A percentile compares a stretch with the other conserved stretches of the same genome.
phyloP scores from a whole-genome alignment of 2,113 vertebrate genomes.

The Archocentrus centrarchus region DNA sequence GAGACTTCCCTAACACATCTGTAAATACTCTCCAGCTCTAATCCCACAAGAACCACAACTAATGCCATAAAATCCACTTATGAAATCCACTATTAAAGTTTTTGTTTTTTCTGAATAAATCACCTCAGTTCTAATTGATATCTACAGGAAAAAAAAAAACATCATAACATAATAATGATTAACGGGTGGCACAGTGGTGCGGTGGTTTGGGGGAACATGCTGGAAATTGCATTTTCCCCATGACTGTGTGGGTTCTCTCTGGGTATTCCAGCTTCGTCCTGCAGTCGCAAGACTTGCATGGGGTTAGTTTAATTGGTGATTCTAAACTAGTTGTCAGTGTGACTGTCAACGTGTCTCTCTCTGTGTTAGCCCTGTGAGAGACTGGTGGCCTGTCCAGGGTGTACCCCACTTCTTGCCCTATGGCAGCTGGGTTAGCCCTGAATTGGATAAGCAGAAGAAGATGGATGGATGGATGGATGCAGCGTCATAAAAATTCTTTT shows the following conservation, averaged over 20 bases:
- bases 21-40: constrained; percentile 63
- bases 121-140: neutral
- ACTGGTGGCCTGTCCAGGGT: neutral
- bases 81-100: constrained; percentile 34
- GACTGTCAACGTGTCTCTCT: neutral
- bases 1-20: constrained; percentile 59
- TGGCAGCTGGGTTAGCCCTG: too few species aligned
- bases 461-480: too few species aligned
- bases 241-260: neutral
- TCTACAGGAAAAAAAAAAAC: neutral
- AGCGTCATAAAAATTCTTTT: neutral
- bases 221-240: neutral
- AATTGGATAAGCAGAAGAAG: too few species aligned
- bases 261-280: neutral
- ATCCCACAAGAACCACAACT: constrained; percentile 58
- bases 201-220: neutral
- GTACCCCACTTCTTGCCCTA: too few species aligned
- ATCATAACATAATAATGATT: neutral
- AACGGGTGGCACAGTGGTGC: neutral
- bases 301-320: neutral
- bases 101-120: constrained; percentile 7
- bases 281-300: neutral
- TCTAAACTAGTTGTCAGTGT: neutral
- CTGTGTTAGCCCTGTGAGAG: too few species aligned
- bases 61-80: constrained; percentile 64